A percentile compares a stretch with the other conserved stretches of the same genome.
Evolutionary conservation across 2,797 vertebrate genomes (phyloP).

Genomic region (Dendrocincla fuliginosa): DNA sequence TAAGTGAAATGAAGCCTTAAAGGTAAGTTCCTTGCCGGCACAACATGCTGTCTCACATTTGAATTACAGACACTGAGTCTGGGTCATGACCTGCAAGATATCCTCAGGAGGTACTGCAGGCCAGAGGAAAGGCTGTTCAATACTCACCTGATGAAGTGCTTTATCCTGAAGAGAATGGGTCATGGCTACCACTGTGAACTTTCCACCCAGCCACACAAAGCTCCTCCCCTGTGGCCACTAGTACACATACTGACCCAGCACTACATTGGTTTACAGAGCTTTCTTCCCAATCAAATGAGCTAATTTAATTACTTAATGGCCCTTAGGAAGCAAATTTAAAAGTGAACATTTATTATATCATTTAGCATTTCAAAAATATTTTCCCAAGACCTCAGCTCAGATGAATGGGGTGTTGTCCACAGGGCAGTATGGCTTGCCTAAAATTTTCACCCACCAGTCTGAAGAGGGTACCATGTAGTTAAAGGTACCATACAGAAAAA

Average conservation of each 20-base stretch:
- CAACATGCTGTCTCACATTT: neutral
- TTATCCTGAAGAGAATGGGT: neutral
- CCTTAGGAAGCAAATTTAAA: neutral
- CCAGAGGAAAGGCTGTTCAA: neutral
- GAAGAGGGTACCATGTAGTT: neutral
- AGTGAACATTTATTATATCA: neutral
- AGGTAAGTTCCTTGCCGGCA: neutral
- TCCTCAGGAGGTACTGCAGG: neutral
- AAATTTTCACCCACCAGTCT: neutral
- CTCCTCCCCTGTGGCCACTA: neutral
- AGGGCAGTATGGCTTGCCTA: fast-evolving
- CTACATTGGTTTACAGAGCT: neutral
- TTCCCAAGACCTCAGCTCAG: neutral
- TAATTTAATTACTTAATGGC: neutral
- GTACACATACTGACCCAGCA: neutral
- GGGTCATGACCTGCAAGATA: neutral
- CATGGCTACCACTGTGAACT: neutral
- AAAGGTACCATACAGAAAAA: neutral
- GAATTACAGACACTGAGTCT: neutral
- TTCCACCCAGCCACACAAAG: neutral
- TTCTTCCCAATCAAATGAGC: neutral
- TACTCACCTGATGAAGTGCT: neutral
- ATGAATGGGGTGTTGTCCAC: neutral
- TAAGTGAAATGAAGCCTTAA: neutral
- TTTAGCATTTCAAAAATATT: neutral